Base-by-base conservation (phyloP, 2,888 invertebrate species). In the Drosophila vallismaia region DNA sequence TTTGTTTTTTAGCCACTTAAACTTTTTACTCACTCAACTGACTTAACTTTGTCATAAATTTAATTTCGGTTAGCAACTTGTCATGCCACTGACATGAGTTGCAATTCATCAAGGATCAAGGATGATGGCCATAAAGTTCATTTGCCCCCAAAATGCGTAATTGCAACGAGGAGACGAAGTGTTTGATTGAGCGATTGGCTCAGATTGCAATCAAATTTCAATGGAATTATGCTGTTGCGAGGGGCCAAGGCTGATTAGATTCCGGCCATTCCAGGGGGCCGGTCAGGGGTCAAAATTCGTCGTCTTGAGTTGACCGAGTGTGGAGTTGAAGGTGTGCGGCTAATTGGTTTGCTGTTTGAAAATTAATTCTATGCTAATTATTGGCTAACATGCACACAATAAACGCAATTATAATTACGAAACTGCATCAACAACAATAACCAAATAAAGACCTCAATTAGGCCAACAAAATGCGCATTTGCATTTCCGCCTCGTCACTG, bases 341-440 rank as follows among this genome's bases (percentile, higher is more conserved):
- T 87, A 84, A 84, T 84, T 87, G 85, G 75, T 68, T 77, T 66
- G 62, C 75, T 74, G 68, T 84, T 81, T 73, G 83, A 63, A 81
- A 71, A 82, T 84, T 87, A 87, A 87, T 79, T 77, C 71, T 63
- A 79, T 74, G 75, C 87, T 82, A 79, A 84, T 84, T 87, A 85
- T 68, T 62, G 70, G 54, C 69, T 50, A 77, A 77, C 64, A 81
- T 57, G 66, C 53, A 53, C 75, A 86, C 81, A 81, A 84, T 86
- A 71, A 79, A 70, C 69, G 71, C 71, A 85, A 85, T 85, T 76
- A 82, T 71, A 79, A 74, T 72, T 58, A 55, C 64, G 58, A 50
- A 44, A 49, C 57, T 45, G 44, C 53, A 55, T 19, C 59, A 57
- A 33, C 54, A 46, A 31, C 42, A 60, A 45, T 38, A 40, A 36